A percentile compares a stretch with the other conserved stretches of the same genome.
Conservation (phyloP, 2,888 invertebrate species). For the Drosophila paramelanica region DNA sequence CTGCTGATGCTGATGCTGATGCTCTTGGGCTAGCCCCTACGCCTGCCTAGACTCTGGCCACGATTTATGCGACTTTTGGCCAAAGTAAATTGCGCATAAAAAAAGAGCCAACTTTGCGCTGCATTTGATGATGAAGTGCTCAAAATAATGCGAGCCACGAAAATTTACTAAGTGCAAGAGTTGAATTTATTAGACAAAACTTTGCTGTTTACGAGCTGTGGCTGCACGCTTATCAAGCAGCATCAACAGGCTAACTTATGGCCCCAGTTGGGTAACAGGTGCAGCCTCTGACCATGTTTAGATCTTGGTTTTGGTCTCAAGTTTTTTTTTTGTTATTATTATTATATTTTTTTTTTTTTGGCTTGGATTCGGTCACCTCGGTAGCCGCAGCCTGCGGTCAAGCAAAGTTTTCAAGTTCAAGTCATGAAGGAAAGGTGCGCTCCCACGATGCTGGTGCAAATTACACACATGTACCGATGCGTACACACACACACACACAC, state of each 20-base stretch:
- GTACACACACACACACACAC: conserved; percentile 17
- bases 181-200: conserved; percentile 77
- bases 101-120: conserved; percentile 67
- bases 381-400: conserved; percentile 65
- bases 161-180: conserved; percentile 77
- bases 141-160: conserved; percentile 73
- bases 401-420: conserved; percentile 50
- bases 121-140: conserved; percentile 77
- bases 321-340: neutral
- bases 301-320: conserved; percentile 20
- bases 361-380: conserved; percentile 27
- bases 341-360: conserved; percentile 6
- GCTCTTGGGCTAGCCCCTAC: conserved; percentile 28
- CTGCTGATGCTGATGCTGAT: conserved; percentile 16
- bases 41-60: conserved; percentile 39
- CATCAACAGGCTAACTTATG: conserved; percentile 69
- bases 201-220: conserved; percentile 77
- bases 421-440: conserved; percentile 68
- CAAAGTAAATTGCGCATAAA: conserved; percentile 82
- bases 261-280: conserved; percentile 67
- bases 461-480: conserved; percentile 48
- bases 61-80: conserved; percentile 78
- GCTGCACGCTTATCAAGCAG: conserved; percentile 69
- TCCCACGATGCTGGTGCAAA: conserved; percentile 75
- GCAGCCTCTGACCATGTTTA: conserved; percentile 45